These are phyloP conservation scores for Borostomias antarcticus DNA, from an alignment of 2,797 vertebrate genomes.

Conservation along the genomic window DNA sequence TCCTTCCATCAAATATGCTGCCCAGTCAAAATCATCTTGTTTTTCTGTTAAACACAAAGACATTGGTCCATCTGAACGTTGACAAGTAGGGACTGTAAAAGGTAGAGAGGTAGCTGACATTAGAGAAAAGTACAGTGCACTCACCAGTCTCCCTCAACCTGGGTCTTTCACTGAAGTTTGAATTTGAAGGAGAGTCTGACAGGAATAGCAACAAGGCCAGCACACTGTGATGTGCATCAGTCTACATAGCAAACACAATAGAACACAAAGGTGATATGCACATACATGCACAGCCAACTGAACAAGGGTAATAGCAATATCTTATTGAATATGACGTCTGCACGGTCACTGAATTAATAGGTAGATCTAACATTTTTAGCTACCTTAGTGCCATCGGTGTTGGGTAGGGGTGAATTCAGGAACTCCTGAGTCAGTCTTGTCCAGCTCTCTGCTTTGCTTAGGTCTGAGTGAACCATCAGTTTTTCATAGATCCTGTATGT, in stretches of 20 bases:
- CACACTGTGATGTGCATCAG: slow-evolving; percentile 85
- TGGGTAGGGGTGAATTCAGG: slow-evolving; percentile 84
- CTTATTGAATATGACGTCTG: too few relatives aligned
- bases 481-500: slow-evolving; percentile 97
- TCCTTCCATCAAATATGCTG: slow-evolving; percentile 90
- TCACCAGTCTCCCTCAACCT: slow-evolving; percentile 88
- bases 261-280: background rate
- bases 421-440: slow-evolving; percentile 89
- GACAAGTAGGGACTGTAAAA: too few relatives aligned
- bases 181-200: slow-evolving; percentile 90
- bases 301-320: background rate
- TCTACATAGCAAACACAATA: slow-evolving; percentile 59
- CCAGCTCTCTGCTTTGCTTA: slow-evolving; percentile 94
- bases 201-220: slow-evolving; percentile 88
- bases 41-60: slow-evolving; percentile 71
- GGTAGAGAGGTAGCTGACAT: too few relatives aligned
- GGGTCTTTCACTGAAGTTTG: slow-evolving; percentile 86
- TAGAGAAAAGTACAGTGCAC: slow-evolving; percentile 6
- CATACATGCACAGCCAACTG: background rate
- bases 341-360: too few relatives aligned
- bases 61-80: background rate
- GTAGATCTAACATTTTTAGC: too few relatives aligned
- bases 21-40: slow-evolving; percentile 92
- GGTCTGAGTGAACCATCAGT: slow-evolving; percentile 92
- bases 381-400: slow-evolving; percentile 85